A percentile compares a stretch with the other conserved stretches of the same genome.
Evolutionary conservation across 2,797 vertebrate genomes (phyloP).

Genomic region (Antrozous pallidus): DNA sequence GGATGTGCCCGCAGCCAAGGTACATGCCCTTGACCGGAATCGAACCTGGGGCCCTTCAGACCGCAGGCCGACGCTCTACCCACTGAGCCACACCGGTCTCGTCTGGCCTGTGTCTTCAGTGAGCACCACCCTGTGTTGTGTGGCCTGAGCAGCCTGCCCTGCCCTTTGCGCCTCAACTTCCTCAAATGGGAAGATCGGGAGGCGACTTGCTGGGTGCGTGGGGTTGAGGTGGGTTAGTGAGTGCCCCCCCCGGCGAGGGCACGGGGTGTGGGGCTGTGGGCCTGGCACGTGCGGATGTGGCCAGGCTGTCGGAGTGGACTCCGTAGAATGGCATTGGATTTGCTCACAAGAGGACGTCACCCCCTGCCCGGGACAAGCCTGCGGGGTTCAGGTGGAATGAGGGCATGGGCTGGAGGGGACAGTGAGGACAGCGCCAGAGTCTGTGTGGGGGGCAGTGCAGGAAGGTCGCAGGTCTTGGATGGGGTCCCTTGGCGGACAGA

Average conservation of each 20-base stretch:
- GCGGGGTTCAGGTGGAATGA: rapidly evolving
- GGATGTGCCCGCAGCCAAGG: too few species aligned
- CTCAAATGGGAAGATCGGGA: neutral
- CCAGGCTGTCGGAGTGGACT: neutral
- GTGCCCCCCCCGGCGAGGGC: rapidly evolving
- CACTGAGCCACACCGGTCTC: too few species aligned
- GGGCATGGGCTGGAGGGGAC: too few species aligned
- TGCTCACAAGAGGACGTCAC: neutral
- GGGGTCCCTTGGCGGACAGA: neutral
- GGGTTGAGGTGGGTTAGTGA: neutral
- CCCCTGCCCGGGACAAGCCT: neutral
- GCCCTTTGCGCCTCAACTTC: neutral
- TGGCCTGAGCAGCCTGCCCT: neutral
- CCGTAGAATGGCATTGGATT: rapidly evolving
- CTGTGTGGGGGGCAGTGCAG: neutral
- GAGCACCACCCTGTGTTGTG: neutral
- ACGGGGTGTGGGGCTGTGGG: rapidly evolving
- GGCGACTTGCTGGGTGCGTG: neutral
- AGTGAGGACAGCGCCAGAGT: neutral
- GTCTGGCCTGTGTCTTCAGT: too few species aligned
- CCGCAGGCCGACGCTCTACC: too few species aligned
- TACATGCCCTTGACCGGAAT: too few species aligned
- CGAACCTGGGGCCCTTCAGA: too few species aligned
- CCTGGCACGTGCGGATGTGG: rapidly evolving
- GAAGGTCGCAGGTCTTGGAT: rapidly evolving